Evolutionary conservation across 1,140 invertebrate species (phyloP), one percentile per base, ranked within the genome.

Genomic region (Calephelis virginiensis): DNA sequence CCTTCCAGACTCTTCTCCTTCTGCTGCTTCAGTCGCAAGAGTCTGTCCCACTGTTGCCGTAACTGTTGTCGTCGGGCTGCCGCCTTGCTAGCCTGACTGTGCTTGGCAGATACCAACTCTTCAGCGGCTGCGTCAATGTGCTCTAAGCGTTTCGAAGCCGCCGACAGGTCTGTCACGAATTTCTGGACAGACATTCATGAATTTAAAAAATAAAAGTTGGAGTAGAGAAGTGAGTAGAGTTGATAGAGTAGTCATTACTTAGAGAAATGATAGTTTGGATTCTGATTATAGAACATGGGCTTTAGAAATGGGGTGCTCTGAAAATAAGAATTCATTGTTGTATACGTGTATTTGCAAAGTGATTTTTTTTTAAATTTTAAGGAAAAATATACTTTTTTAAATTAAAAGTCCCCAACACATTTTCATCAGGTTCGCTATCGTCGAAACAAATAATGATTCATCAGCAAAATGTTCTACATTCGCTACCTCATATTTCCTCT

Each of bases 101-200:
- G 98, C n/a, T 96, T 95, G 66, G 96, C 94, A 1, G 93, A 92
- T 0, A 82, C 82, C 82, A 99, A 96, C 71, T 97, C 96, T 64
- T 97, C 94, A 0, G 98, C 98, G 14, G 97, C 95, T 0, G 93
- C 91, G 80, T 99, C 97, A 65, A 99, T 96, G 48, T 95, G 94
- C 75, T 98, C 97, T 66, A 99, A 93, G 1, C 98, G 93, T 75
- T 97, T 97, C 5, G 96, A 96, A 37, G 97, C 98, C 0, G 98
- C 98, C 1, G 97, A 98, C 9, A 99, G 89, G 82, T 99, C 98
- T 0, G 98, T 99, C 6, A 99, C 93, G 89, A 99, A 97, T 92
- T 98, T 97, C 94, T 97, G 81, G 12, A 92, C 90, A 63, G 46
- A 61, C 28, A 68, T 38, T 45, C 5, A 1, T 9, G 6, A 40